Evolutionary conservation across 2,797 vertebrate genomes (phyloP).

Genomic region (Trematomus bernacchii): DNA sequence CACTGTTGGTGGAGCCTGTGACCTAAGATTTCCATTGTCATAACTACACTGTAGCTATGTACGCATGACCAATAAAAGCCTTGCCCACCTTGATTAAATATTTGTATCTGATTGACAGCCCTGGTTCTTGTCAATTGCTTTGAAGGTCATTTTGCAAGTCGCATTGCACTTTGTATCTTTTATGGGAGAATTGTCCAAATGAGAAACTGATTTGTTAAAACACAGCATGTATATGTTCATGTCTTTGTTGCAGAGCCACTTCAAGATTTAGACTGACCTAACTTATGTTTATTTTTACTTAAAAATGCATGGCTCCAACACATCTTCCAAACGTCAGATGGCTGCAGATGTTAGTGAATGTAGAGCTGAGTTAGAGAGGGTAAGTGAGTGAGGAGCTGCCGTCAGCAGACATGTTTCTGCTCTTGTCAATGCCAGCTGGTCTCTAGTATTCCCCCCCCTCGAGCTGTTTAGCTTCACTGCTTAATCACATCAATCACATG

Average conservation of each 20-base stretch:
- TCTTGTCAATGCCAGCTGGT: conserved; percentile 75
- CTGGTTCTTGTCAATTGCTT: background rate
- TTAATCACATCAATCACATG: conserved; percentile 72
- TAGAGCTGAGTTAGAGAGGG: conserved; percentile 48
- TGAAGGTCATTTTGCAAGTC: background rate
- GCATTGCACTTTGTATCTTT: background rate
- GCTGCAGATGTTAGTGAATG: conserved; percentile 40
- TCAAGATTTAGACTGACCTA: conserved; percentile 18
- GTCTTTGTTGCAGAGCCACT: conserved; percentile 5
- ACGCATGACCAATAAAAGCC: too few relatives aligned
- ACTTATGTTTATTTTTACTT: conserved; percentile 38
- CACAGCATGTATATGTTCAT: background rate
- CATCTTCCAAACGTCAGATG: conserved; percentile 43
- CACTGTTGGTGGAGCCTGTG: too few relatives aligned
- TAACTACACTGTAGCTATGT: too few relatives aligned
- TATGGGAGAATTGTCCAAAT: background rate
- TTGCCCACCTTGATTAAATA: too few relatives aligned
- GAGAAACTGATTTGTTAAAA: conserved; percentile 15
- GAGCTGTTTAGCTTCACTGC: conserved; percentile 78
- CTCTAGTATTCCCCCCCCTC: conserved; percentile 70
- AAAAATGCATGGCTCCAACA: conserved; percentile 2
- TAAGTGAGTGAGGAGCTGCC: conserved; percentile 52
- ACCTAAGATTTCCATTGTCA: too few relatives aligned
- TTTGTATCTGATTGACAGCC: too few relatives aligned
- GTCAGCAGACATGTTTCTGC: conserved; percentile 47